Evolutionary conservation across 2,113 vertebrate genomes (phyloP).

Genomic region (Himantopus leucocephalus): DNA sequence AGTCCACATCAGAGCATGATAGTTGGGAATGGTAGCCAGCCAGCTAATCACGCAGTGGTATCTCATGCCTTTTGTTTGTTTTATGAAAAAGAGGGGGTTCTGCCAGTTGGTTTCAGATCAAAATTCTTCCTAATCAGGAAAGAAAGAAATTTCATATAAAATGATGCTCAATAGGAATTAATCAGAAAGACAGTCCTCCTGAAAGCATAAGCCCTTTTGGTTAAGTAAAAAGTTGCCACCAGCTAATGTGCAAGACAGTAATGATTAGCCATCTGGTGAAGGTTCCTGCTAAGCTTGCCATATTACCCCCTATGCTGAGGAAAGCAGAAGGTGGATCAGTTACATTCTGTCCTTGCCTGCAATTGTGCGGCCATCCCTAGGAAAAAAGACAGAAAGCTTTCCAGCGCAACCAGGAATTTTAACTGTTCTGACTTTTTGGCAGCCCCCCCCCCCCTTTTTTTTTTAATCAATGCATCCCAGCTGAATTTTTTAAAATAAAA

Average conservation of each 20-base stretch:
- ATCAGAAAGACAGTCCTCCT: neutral
- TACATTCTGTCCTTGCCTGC: constrained; percentile 31
- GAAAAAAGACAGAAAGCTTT: neutral
- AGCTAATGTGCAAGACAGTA: constrained; percentile 36
- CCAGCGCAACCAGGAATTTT: neutral
- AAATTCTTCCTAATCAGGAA: neutral
- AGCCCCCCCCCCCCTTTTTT: neutral
- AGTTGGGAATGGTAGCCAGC: neutral
- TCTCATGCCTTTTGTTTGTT: neutral
- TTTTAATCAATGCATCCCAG: neutral
- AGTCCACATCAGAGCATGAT: neutral
- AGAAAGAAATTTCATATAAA: neutral
- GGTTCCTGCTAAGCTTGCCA: constrained; percentile 42
- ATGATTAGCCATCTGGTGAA: constrained; percentile 54
- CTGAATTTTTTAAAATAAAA: neutral
- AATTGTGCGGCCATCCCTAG: constrained; percentile 4
- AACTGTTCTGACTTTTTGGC: neutral
- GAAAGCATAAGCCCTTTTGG: neutral
- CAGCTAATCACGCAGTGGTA: neutral
- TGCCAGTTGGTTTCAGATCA: neutral
- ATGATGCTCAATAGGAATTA: neutral
- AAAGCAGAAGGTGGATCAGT: constrained; percentile 49
- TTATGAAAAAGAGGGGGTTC: neutral
- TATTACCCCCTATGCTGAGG: constrained; percentile 11
- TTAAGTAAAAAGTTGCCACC: constrained; percentile 44